phyloP scores from a whole-genome alignment of 2,113 vertebrate genomes.

The Dromiciops gliroides region DNA sequence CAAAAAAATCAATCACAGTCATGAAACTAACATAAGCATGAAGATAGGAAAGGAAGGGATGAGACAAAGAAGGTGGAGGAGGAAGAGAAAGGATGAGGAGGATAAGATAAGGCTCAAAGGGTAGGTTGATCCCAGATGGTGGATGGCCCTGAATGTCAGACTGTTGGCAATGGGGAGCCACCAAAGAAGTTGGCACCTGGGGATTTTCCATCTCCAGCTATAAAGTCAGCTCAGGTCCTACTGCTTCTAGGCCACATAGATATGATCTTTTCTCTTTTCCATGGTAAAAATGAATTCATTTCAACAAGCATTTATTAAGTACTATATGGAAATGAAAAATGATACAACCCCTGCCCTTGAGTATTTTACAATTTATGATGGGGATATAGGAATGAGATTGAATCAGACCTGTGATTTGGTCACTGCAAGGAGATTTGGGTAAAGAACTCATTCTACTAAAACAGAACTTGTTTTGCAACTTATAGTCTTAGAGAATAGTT shows the following conservation, averaged over 20 bases:
- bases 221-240: neutral
- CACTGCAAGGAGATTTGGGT: neutral
- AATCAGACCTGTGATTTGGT: neutral
- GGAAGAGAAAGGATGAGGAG: neutral
- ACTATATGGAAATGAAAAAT: neutral
- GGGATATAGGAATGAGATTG: neutral
- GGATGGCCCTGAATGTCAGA: neutral
- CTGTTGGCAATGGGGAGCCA: neutral
- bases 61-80: neutral
- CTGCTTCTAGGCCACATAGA: neutral
- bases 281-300: neutral
- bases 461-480: neutral
- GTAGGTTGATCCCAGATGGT: neutral
- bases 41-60: neutral
- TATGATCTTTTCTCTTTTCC: neutral
- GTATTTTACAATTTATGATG: neutral
- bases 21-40: neutral
- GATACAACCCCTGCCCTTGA: neutral
- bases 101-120: neutral
- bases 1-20: neutral
- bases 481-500: neutral
- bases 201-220: neutral
- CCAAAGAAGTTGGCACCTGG: neutral
- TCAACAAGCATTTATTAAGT: neutral
- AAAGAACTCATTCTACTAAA: neutral